These are phyloP conservation scores for Spodoptera picta DNA, from an alignment of 2,888 invertebrate genomes.

Conservation along the genomic window DNA sequence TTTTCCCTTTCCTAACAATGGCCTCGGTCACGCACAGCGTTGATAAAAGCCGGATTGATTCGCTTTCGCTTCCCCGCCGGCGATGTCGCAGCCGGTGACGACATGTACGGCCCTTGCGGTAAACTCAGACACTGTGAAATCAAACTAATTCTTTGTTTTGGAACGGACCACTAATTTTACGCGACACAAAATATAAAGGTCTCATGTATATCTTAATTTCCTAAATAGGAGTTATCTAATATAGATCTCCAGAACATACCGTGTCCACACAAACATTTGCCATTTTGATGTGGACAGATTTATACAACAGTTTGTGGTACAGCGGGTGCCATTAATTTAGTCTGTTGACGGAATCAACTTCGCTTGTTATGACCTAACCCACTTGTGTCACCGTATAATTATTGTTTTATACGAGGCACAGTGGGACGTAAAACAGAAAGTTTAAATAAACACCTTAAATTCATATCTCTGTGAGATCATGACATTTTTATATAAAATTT, in stretches of 20 bases:
- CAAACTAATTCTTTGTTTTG: conserved; percentile 66
- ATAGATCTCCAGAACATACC: conserved; percentile 50
- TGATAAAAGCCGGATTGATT: conserved; percentile 83
- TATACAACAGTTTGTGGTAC: conserved; percentile 36
- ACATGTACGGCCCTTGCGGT: conserved; percentile 81
- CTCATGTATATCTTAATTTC: conserved; percentile 42
- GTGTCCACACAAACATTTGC: conserved; percentile 39
- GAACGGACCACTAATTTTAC: conserved; percentile 56
- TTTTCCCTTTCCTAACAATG: conserved; percentile 86
- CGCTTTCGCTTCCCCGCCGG: conserved; percentile 85
- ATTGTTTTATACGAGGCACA: conserved; percentile 19
- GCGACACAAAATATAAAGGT: conserved; percentile 26
- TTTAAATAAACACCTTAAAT: conserved; percentile 11
- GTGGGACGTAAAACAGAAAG: conserved; percentile 29
- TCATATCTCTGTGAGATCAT: conserved; percentile 21
- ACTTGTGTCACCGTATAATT: conserved; percentile 41
- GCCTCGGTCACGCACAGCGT: conserved; percentile 84
- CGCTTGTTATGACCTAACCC: conserved; percentile 43
- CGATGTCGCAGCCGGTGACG: conserved; percentile 73
- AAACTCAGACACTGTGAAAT: conserved; percentile 71
- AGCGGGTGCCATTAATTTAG: conserved; percentile 50
- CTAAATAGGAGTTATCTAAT: conserved; percentile 49
- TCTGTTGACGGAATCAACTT: conserved; percentile 43
- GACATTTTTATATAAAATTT: conserved; percentile 26
- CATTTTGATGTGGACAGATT: conserved; percentile 54